These are phyloP conservation scores for Eristalis tenax DNA, from an alignment of 2,888 invertebrate species.

Conservation along the genomic window DNA sequence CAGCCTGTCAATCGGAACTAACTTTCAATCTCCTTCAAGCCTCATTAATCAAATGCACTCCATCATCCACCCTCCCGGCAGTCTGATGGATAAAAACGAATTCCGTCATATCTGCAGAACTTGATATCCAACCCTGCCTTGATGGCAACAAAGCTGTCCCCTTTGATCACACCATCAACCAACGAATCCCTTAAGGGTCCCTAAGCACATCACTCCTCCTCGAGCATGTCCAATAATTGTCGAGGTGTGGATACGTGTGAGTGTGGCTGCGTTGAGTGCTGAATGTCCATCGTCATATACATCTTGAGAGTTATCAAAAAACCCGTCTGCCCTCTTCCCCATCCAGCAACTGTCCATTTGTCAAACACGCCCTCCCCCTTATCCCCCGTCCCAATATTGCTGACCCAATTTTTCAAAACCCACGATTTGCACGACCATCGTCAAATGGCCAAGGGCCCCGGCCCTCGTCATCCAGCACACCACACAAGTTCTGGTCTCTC, in stretches of 20 bases:
- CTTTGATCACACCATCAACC: conserved; percentile 39
- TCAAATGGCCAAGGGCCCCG: not conserved
- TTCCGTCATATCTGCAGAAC: not conserved
- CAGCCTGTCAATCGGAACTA: no score
- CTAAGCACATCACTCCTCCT: conserved; percentile 50
- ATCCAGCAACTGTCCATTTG: conserved; percentile 6
- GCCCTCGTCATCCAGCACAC: conserved; percentile 32
- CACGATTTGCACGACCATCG: conserved; percentile 41
- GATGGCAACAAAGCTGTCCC: not conserved
- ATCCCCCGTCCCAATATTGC: not conserved
- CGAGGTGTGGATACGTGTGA: conserved; percentile 14
- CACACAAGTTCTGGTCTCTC: conserved; percentile 36
- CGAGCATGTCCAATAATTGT: conserved; percentile 64
- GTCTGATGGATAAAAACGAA: not conserved
- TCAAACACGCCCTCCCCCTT: not conserved
- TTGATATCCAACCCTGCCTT: not conserved
- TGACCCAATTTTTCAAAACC: conserved; percentile 55
- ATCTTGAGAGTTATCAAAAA: conserved; percentile 52
- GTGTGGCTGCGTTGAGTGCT: conserved; percentile 15
- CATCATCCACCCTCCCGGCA: not conserved
- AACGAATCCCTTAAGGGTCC: conserved; percentile 32
- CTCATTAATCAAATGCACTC: not conserved
- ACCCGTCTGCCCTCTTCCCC: conserved; percentile 17
- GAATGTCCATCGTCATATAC: conserved; percentile 58
- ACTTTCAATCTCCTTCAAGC: no score